Base-by-base conservation (phyloP, 1,140 invertebrate species). In the Caenorhabditis inopinata region DNA sequence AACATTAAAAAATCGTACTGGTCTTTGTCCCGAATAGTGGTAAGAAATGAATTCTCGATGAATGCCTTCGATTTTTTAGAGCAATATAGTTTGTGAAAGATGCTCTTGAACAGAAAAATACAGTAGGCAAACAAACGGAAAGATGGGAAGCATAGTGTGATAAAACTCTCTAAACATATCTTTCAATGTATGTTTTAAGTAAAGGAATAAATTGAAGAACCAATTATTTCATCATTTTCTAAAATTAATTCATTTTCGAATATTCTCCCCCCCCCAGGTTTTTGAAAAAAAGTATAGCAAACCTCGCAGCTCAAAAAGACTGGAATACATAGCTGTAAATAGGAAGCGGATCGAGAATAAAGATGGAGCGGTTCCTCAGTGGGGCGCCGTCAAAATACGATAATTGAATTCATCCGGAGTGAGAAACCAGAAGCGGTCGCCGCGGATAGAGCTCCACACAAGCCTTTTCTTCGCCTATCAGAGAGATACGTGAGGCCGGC, bases 361-460 rank as follows among this genome's bases (percentile, higher is more conserved):
- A 14, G 32, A 29, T 3, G 53, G 12, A 68, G 58, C 29, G 58
- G 58, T 68, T 68, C 58, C 25, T 42, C 58, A 7, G n/a, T n/a
- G 51, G 12, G 51, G 32, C 58, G 58, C 32, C 32, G 58, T 68
- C 58, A 68, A 68, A 68, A 68, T 42, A 68, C 58, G 58, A 68
- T 68, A 68, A 68, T 68, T 32, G 58, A 68, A 68, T 68, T 68
- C 58, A 68, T 68, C 32, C 32, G 32, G 32, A 68, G 58, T 29
- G 32, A 68, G 58, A 68, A 68, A 68, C 58, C 58, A 68, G 58
- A 68, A 68, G 58, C 58, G 58, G 58, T 68, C 58, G 58, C 29
- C 12, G 58, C 4, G 58, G n/a, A 38, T n/a, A n/a, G 32, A 35
- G 25, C 38, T 42, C 38, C 38, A 68, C 12, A 68, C 23, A 68